Base-by-base conservation (phyloP, 2,888 invertebrate genomes). In the Cheilosia urbana region DNA sequence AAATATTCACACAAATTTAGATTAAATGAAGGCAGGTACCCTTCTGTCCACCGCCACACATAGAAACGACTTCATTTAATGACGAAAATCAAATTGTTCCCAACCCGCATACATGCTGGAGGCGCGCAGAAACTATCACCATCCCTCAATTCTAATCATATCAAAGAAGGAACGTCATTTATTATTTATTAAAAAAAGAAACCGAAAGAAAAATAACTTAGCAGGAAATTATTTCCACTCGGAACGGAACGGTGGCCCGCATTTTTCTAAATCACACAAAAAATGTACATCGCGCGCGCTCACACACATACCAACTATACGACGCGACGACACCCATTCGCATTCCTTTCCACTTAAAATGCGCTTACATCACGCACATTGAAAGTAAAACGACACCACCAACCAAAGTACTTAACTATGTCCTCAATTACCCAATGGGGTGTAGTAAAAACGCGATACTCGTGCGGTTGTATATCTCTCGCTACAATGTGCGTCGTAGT, bases 341-440 rank as follows among this genome's bases (percentile, higher is more conserved):
- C 63, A 79, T 79, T 79, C 72, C 79, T 79, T 79, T 79, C 72
- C 79, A 72, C 72, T 72, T 72, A 72, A 79, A 79, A 79, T 66
- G 79, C 79, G 79, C 40, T 72, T 79, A 79, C 79, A 79, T 79
- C 79, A 79, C 79, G 79, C 79, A 79, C 79, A 79, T 58, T 72
- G 79, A 58, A 72, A 65, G 79, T 79, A 79, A 79, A 49, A 72
- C 79, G 79, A 79, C 72, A 79, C 79, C 79, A 65, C 71, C 79
- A 79, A 79, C 72, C 79, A 79, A 58, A 79, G 79, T 79, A 79
- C 79, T 79, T 79, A 72, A 79, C 79, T 79, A 79, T 79, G 79
- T 79, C 79, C 65, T 79, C 72, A 79, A 79, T 79, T 79, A 79
- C 79, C 79, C 79, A 65, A 72, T 72, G 66, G 79, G 79, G 79